phyloP scores from a whole-genome alignment of 2,888 invertebrate genomes.

The Drosophila paranaensis region DNA sequence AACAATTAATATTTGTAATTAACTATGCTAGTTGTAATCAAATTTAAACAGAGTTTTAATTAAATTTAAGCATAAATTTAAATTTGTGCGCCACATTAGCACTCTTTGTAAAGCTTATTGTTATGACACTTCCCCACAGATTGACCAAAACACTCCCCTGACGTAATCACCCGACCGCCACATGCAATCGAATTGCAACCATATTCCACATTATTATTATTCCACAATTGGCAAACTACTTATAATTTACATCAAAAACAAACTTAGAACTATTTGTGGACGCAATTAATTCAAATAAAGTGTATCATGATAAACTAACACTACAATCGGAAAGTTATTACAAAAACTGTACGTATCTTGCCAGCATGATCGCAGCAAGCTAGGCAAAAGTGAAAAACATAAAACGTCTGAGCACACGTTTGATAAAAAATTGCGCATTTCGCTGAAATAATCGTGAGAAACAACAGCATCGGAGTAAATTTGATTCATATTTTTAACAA shows the following conservation, averaged over 20 bases:
- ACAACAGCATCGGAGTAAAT: neutral
- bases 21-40: neutral
- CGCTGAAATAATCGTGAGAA: constrained; percentile 21
- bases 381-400: constrained; percentile 2
- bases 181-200: constrained; percentile 8
- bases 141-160: neutral
- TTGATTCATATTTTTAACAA: neutral
- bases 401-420: neutral
- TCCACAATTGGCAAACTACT: neutral
- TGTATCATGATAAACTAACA: too few relatives aligned
- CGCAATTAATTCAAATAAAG: neutral
- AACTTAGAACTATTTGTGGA: neutral
- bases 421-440: constrained; percentile 30
- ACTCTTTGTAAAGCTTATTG: constrained; percentile 18
- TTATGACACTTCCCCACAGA: constrained; percentile 15
- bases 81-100: neutral
- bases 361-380: constrained; percentile 30
- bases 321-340: neutral
- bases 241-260: neutral
- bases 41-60: neutral
- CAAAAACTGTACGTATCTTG: constrained; percentile 4
- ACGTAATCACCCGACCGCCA: constrained; percentile 4
- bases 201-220: neutral
- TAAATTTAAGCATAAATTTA: neutral
- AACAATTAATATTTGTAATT: neutral